Evolutionary conservation across 1,140 invertebrate genomes (phyloP).

Genomic region (Drosophila ironensis): DNA sequence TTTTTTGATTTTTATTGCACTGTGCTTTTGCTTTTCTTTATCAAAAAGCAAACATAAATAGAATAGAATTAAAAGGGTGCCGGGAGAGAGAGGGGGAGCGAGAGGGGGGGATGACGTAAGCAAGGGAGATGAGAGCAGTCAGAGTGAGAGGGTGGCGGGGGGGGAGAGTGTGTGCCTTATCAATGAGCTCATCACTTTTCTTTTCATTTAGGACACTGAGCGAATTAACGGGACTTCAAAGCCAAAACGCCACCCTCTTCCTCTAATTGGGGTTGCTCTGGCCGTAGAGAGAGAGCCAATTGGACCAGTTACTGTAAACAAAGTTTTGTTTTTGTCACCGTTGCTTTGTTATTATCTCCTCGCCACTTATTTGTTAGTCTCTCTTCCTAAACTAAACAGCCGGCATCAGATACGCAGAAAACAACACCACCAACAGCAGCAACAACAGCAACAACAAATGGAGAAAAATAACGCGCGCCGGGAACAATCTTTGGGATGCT

Average conservation of each 20-base stretch:
- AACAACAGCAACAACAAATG: too few species aligned
- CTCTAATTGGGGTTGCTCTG: constrained; percentile 24
- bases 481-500: too few species aligned
- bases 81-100: constrained; percentile 1
- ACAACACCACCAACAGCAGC: too few species aligned
- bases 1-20: constrained; percentile 15
- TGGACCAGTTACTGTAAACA: constrained; percentile 36
- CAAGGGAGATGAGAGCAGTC: background rate
- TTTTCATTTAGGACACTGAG: constrained; percentile 10
- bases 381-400: too few species aligned
- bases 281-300: background rate
- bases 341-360: constrained; percentile 36
- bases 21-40: constrained; percentile 9
- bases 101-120: constrained; percentile 55
- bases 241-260: background rate
- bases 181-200: constrained; percentile 41
- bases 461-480: too few species aligned
- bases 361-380: too few species aligned
- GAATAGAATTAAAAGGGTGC: too few species aligned
- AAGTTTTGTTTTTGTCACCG: constrained; percentile 36
- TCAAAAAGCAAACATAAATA: constrained; percentile 7
- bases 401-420: background rate
- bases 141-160: background rate
- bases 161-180: constrained; percentile 17
- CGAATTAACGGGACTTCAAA: background rate